Evolutionary conservation across 2,797 vertebrate genomes (phyloP), one percentile per base, ranked within the genome.

Genomic region (Decapterus maruadsi): DNA sequence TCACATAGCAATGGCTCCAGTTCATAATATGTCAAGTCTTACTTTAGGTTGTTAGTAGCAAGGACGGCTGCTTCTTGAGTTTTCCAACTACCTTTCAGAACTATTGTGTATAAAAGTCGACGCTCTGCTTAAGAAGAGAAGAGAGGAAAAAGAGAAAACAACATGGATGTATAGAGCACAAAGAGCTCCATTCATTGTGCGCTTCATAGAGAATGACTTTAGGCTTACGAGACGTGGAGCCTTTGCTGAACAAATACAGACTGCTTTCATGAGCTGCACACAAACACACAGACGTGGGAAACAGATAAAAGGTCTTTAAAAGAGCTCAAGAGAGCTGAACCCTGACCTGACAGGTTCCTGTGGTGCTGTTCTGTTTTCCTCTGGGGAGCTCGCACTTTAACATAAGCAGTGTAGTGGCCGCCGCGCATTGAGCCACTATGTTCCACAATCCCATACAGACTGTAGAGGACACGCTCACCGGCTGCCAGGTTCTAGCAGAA

Each of bases 341-440:
- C 43, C 91, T 90, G 86, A 95, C 98, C 97, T 91, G 96, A 89
- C 68, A 95, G 84, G 87, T 95, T 96, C 84, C 94, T 95, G 85
- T 95, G 95, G 45, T 96, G 92, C 16, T 92, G 94, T 8, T 97
- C 97, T 0, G 85, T 54, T 82, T 93, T 97, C 90, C 91, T 96
- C 86, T 96, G 95, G 2, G 96, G 94, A 9, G 94, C 43, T 31
- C 98, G 96, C 77, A 99, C 96, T 94, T 97, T 99, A 67, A 99
- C 97, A 13, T 99, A 99, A 0, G 98, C 98, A 0, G 97, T 94
- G 68, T 99, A 99, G 84, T 99, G 98, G 8, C 98, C 98, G 8
- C 96, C 97, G 53, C 96, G 95, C 98, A 99, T 99, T 0, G 98
- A 99, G 53, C 98, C 98, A 0, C 96, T 98, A 43, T 99, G 98